These are phyloP conservation scores for Druceiella hillmani DNA, from an alignment of 2,888 invertebrate genomes.

Conservation along the genomic window DNA sequence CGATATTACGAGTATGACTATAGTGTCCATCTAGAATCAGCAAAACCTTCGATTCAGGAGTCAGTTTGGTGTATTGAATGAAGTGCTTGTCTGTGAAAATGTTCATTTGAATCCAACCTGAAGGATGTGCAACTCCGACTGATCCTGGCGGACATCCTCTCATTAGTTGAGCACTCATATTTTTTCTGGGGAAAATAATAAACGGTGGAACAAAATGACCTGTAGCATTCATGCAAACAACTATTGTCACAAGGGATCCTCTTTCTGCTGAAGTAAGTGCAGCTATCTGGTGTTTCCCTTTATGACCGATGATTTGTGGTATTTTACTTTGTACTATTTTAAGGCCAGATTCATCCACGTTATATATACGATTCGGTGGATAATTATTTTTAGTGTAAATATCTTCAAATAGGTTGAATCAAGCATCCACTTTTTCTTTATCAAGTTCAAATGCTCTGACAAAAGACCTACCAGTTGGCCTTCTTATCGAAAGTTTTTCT, in stretches of 20 bases:
- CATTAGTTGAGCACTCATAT: slow-evolving; percentile 27
- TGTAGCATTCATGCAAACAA: slow-evolving; percentile 24
- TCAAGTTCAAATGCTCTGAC: too few relatives aligned
- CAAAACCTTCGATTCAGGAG: slow-evolving; percentile 11
- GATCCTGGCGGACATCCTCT: slow-evolving; percentile 26
- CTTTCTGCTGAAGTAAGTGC: slow-evolving; percentile 26
- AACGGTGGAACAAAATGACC: slow-evolving; percentile 25
- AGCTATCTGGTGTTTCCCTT: slow-evolving; percentile 13
- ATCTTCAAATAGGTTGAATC: too few relatives aligned
- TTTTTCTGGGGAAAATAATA: slow-evolving; percentile 24
- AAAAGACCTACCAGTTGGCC: too few relatives aligned
- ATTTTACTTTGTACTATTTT: slow-evolving; percentile 1
- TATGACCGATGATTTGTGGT: neutral
- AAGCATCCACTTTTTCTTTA: too few relatives aligned
- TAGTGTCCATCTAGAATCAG: slow-evolving; percentile 27
- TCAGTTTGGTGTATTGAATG: slow-evolving; percentile 19
- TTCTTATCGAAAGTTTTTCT: too few relatives aligned
- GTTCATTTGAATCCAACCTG: slow-evolving; percentile 28
- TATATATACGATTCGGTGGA: too few relatives aligned
- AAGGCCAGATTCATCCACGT: too few relatives aligned
- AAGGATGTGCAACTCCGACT: slow-evolving; percentile 23
- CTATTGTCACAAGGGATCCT: slow-evolving; percentile 24
- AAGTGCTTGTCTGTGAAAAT: slow-evolving; percentile 24
- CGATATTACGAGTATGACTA: slow-evolving; percentile 28
- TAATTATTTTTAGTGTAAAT: too few relatives aligned